A percentile compares a stretch with the other conserved stretches of the same genome.
These are phyloP conservation scores for Montipora sp. DNA, from an alignment of 64 coral and sea anemone species.

Conservation along the genomic window DNA sequence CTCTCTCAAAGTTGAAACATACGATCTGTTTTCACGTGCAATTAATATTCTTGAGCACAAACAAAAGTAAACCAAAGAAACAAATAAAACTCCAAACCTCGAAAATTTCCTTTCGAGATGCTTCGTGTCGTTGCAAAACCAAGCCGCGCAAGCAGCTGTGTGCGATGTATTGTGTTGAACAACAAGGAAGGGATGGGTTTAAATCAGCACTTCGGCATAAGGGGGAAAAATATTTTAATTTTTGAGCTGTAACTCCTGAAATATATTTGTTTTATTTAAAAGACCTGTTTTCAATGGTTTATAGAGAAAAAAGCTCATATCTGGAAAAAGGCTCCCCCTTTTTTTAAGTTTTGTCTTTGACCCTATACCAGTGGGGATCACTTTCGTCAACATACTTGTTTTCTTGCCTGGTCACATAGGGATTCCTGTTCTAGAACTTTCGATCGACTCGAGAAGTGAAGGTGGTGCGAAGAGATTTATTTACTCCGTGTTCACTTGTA, in stretches of 20 bases:
- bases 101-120: conserved; percentile 18
- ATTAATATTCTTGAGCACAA: not conserved
- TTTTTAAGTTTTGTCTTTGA: not conserved
- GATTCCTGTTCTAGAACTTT: conserved; percentile 78
- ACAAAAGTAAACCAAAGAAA: not conserved
- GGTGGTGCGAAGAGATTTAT: conserved; percentile 31
- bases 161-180: no score
- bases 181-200: not conserved
- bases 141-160: not conserved
- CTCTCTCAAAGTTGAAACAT: not conserved
- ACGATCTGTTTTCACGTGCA: not conserved
- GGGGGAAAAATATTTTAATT: not conserved
- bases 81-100: conserved; percentile 18
- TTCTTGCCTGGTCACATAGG: conserved; percentile 14
- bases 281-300: not conserved
- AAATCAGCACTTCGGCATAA: not conserved
- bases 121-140: not conserved
- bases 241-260: not conserved
- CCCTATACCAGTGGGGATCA: conserved; percentile 18
- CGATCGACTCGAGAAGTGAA: conserved; percentile 58
- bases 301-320: not conserved
- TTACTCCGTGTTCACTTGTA: not conserved
- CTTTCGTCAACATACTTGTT: conserved; percentile 43
- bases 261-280: not conserved
- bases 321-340: not conserved